Base-by-base conservation (phyloP, 2,888 invertebrate genomes). In the Amiota mariae region DNA sequence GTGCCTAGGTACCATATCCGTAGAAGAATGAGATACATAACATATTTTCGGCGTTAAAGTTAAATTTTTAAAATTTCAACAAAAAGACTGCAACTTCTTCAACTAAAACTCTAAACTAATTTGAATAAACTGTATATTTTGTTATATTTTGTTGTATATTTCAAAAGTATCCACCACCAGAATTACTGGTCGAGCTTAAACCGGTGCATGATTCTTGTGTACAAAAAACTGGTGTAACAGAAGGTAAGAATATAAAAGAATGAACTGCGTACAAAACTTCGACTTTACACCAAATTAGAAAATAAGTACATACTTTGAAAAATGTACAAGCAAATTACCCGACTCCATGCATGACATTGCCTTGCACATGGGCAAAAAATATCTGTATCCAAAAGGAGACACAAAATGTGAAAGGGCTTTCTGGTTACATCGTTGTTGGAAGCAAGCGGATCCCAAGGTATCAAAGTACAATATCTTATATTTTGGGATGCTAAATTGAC, bases 381-480 rank as follows among this genome's bases (percentile, higher is more conserved):
- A 85, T 75, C 75, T 82, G 1, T 82, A 82, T 75, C 82, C 85
- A 8, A 75, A 84, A 72, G 85, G 84, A 15, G 84, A 85, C 67
- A 85, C 79, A 10, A 80, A 80, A 51, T 88, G 88, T 77, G 85
- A 88, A 57, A 82, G 85, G 49, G 88, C 87, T 18, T 88, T 86
- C 79, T 18, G 86, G 85, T 76, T 88, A 71, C 85, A 88, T 75
- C 82, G 84, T 64, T 88, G 87, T 75, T 87, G 88, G 85, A 88
- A 88, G 74, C 74, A 78, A 72, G 81, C 87, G 36, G 88, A 87
- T 80, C 87, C 89, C 59, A 81, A 84, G 81, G 88, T 87, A 78
- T 36, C 6, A 36, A 36, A 36, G 36, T 72, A n/a, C n/a, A n/a
- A n/a, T n/a, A 56, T 48, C 54, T 18, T 24, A 18, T 20, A 2